Conservation (phyloP, 2,888 invertebrate genomes). For the Drosophila paranaensis region DNA sequence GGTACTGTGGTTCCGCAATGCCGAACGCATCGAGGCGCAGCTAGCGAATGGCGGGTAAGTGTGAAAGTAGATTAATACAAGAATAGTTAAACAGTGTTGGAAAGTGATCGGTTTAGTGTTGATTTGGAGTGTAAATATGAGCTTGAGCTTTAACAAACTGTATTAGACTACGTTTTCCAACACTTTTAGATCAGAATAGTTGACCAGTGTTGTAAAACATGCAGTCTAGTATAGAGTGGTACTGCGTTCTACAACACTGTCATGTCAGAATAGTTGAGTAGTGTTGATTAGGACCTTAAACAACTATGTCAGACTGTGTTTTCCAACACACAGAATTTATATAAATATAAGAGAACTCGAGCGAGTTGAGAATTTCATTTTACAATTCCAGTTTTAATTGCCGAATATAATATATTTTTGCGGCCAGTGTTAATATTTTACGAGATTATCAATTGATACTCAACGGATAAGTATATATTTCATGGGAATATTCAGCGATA, state of each 20-base stretch:
- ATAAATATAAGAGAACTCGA: background rate
- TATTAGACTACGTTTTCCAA: background rate
- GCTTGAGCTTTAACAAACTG: background rate
- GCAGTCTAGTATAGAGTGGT: too few species aligned
- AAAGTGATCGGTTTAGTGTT: background rate
- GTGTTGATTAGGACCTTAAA: too few species aligned
- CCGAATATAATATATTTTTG: background rate
- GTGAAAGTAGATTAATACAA: background rate
- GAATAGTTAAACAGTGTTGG: background rate
- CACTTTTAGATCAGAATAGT: background rate
- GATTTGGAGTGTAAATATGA: background rate
- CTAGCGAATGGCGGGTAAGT: conserved; percentile 86
- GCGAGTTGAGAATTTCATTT: background rate
- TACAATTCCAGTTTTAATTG: background rate
- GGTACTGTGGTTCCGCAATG: conserved; percentile 94
- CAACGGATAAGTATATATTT: background rate
- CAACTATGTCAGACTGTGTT: too few species aligned
- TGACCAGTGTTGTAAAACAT: too few species aligned
- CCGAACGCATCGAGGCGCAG: conserved; percentile 85
- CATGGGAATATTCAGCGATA: background rate
- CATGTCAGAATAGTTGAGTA: too few species aligned
- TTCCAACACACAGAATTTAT: too few species aligned
- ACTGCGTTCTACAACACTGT: too few species aligned
- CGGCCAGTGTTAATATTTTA: background rate
- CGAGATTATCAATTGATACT: background rate